Conservation (phyloP, 2,113 vertebrate species). For the Puffinus mauretanicus region DNA sequence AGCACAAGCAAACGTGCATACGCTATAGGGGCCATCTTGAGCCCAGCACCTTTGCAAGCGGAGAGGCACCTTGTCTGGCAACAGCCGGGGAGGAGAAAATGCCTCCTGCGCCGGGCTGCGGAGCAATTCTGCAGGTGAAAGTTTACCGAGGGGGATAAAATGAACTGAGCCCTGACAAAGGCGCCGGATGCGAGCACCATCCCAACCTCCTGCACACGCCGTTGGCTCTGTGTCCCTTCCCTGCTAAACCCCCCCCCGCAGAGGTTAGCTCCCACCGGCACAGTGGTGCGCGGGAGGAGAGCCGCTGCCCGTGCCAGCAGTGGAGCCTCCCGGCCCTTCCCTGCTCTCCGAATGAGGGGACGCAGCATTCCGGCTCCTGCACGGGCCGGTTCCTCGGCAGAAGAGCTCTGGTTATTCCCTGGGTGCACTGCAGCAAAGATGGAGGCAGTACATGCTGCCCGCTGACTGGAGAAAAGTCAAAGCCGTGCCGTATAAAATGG, state of each 20-base stretch:
- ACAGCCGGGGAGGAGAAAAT: background rate
- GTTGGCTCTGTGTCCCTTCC: too few relatives aligned
- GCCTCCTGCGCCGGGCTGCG: rapidly evolving
- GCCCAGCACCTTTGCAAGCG: background rate
- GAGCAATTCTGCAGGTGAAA: background rate
- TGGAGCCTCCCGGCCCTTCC: background rate
- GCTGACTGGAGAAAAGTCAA: background rate
- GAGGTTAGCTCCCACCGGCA: background rate
- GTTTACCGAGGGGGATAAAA: background rate
- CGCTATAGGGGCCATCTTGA: background rate
- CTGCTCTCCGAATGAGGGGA: background rate
- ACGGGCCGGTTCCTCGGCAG: background rate
- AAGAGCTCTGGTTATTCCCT: background rate
- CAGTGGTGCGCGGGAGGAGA: background rate
- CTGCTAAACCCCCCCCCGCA: background rate
- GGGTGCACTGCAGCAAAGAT: background rate
- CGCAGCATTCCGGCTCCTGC: rapidly evolving
- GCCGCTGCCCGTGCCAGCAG: rapidly evolving
- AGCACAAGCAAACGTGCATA: background rate
- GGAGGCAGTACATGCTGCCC: background rate
- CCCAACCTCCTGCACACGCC: rapidly evolving
- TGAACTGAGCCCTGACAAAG: background rate
- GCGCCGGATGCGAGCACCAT: rapidly evolving
- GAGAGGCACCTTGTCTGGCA: background rate
- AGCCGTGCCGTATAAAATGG: background rate